Evolutionary conservation across 2,888 invertebrate species (phyloP).

Genomic region (Leptinotarsa rubiginosa): DNA sequence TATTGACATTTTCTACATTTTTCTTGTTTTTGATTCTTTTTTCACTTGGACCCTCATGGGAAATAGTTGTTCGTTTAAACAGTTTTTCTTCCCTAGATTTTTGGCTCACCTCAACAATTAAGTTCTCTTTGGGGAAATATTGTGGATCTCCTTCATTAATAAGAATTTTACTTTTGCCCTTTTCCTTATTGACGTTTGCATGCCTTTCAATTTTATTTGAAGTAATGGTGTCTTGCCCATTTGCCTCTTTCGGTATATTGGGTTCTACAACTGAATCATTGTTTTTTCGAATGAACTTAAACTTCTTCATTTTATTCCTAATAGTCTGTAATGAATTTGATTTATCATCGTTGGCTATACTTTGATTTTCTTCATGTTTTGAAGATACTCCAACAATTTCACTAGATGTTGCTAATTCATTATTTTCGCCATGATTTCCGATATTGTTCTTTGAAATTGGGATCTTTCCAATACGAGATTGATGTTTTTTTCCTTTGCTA

Average conservation of each 20-base stretch:
- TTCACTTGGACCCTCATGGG: background rate
- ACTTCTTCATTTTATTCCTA: slow-evolving; percentile 46
- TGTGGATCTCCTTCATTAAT: background rate
- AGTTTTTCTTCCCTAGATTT: background rate
- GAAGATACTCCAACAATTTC: background rate
- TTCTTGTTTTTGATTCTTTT: slow-evolving; percentile 4
- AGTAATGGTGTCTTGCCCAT: background rate
- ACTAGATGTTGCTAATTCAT: background rate
- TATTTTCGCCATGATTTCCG: background rate
- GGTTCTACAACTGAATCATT: slow-evolving; percentile 5
- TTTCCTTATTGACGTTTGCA: background rate
- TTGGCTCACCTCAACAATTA: background rate
- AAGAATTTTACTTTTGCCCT: background rate
- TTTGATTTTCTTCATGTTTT: background rate
- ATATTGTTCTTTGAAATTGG: background rate
- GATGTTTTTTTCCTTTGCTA: background rate
- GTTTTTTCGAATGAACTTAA: slow-evolving; percentile 26
- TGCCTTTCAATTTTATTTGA: background rate
- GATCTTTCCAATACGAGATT: background rate
- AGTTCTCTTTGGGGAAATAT: background rate
- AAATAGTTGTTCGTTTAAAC: background rate
- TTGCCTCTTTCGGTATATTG: background rate
- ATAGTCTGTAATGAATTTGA: background rate
- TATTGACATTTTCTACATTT: slow-evolving; percentile 3
- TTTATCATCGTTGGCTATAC: slow-evolving; percentile 38